Evolutionary conservation across 2,113 vertebrate species (phyloP).

Genomic region (Cochlearius cochlearius): DNA sequence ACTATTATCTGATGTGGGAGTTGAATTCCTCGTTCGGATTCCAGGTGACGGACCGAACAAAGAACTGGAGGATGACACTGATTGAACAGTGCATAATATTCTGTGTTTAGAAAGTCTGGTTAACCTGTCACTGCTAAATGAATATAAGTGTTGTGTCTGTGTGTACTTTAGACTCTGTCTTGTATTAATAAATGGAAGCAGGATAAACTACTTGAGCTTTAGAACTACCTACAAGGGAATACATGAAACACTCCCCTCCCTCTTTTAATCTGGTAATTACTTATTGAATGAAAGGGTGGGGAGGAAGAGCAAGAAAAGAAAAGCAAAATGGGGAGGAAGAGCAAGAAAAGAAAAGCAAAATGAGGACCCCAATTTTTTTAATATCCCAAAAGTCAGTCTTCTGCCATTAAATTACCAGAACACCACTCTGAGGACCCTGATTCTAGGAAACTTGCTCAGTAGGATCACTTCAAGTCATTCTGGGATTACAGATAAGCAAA

Average conservation of each 20-base stretch:
- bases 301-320: neutral
- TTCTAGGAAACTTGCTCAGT: neutral
- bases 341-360: neutral
- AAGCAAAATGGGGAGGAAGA: neutral
- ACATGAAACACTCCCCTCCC: neutral
- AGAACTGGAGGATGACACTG: neutral
- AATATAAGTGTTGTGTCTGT: neutral
- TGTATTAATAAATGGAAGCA: conserved; percentile 15
- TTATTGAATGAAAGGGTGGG: neutral
- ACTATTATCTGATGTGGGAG: neutral
- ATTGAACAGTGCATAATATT: conserved; percentile 4
- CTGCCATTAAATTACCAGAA: neutral
- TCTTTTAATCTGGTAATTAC: neutral
- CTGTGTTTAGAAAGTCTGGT: conserved; percentile 16
- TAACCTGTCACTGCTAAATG: neutral
- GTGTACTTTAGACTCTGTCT: neutral
- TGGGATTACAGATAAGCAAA: neutral
- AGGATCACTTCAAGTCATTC: neutral
- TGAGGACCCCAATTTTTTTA: neutral
- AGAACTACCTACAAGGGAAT: neutral
- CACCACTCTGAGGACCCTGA: neutral
- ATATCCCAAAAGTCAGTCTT: neutral
- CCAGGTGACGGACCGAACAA: neutral
- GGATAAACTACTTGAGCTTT: neutral
- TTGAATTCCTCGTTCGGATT: neutral